A percentile compares a stretch with the other conserved stretches of the same genome.
Evolutionary conservation across 2,888 invertebrate species (phyloP).

Genomic region (Diogma glabrata): DNA sequence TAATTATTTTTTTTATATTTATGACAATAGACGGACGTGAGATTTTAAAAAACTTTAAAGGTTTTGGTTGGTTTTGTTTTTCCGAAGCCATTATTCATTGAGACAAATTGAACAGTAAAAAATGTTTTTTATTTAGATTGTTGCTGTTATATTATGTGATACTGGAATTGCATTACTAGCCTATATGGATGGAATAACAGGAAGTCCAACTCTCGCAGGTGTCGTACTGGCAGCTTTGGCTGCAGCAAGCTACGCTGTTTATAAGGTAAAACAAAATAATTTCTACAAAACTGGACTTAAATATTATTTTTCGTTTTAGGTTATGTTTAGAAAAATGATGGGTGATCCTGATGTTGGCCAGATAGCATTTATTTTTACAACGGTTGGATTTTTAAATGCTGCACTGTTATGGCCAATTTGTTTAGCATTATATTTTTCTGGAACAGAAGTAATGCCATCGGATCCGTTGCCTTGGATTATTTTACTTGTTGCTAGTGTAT

Average conservation of each 20-base stretch:
- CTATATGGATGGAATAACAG: slow-evolving; percentile 91
- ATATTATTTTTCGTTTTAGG: slow-evolving; percentile 42
- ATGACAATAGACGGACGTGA: background rate
- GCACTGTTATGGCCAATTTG: slow-evolving; percentile 86
- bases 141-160: slow-evolving; percentile 87
- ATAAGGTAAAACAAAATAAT: slow-evolving; percentile 58
- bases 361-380: slow-evolving; percentile 85
- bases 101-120: slow-evolving; percentile 1
- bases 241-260: slow-evolving; percentile 86
- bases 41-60: background rate
- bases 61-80: background rate
- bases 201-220: slow-evolving; percentile 79
- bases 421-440: slow-evolving; percentile 72
- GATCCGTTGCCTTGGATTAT: slow-evolving; percentile 80
- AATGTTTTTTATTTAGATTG: slow-evolving; percentile 51
- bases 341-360: slow-evolving; percentile 88
- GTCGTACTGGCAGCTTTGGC: slow-evolving; percentile 84
- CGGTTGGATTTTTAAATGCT: slow-evolving; percentile 80
- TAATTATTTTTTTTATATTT: slow-evolving; percentile 20
- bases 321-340: slow-evolving; percentile 86
- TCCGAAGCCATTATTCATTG: background rate
- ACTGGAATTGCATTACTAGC: slow-evolving; percentile 87
- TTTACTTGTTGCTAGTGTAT: slow-evolving; percentile 65
- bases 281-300: no score
- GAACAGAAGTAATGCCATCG: slow-evolving; percentile 73